Conservation (phyloP, 2,888 invertebrate genomes). For the Therioaphis trifolii region DNA sequence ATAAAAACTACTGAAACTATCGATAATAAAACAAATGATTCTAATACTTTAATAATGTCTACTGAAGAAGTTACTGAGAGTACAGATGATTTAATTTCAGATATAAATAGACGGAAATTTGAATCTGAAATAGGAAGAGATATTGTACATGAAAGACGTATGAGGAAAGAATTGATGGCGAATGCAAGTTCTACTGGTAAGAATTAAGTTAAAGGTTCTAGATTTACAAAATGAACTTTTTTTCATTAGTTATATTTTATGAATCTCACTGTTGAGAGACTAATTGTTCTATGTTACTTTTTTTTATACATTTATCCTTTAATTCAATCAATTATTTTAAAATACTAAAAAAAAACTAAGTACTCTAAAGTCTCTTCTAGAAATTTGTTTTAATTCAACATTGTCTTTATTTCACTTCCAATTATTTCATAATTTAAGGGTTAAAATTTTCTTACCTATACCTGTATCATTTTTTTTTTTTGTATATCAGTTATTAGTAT, state of each 20-base stretch:
- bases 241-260: neutral
- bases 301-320: no score
- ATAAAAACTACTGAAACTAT: conserved; percentile 37
- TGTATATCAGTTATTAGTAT: no score
- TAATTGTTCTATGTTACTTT: no score
- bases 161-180: conserved; percentile 69
- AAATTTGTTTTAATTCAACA: no score
- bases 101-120: conserved; percentile 68
- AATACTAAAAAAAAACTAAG: no score
- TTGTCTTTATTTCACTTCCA: no score
- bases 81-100: conserved; percentile 47
- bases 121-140: conserved; percentile 71
- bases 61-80: conserved; percentile 11
- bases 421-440: no score
- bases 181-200: conserved; percentile 64
- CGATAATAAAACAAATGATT: conserved; percentile 53
- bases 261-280: no score
- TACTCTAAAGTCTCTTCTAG: no score
- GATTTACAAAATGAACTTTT: neutral
- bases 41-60: conserved; percentile 18
- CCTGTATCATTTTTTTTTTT: no score
- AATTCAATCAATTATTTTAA: no score
- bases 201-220: neutral
- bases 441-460: no score
- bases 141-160: conserved; percentile 70